These are phyloP conservation scores for Pygmarrhopalites habei DNA, from an alignment of 1,140 invertebrate species.

Conservation along the genomic window DNA sequence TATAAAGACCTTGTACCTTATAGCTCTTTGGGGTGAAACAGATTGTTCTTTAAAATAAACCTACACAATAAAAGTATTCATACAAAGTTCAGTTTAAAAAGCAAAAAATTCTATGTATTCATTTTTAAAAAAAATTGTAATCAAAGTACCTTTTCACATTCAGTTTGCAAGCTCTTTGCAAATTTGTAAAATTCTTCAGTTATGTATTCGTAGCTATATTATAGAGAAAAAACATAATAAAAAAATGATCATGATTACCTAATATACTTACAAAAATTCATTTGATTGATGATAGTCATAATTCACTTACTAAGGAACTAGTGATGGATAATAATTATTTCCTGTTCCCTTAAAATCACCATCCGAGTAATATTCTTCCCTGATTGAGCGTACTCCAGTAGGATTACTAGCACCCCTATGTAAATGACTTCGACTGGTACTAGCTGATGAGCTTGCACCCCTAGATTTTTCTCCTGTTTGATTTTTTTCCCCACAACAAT, in stretches of 20 bases:
- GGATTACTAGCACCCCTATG: too few species aligned
- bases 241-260: too few species aligned
- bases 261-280: too few species aligned
- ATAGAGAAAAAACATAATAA: too few species aligned
- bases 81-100: too few species aligned
- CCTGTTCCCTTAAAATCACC: constrained; percentile 22
- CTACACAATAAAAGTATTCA: too few species aligned
- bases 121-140: not conserved
- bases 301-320: constrained; percentile 38
- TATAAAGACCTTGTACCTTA: too few species aligned
- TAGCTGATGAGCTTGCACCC: too few species aligned
- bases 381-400: not conserved
- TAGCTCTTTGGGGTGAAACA: constrained; percentile 31
- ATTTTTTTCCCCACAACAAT: not conserved
- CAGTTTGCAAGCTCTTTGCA: constrained; percentile 30
- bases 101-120: too few species aligned
- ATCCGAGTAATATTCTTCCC: constrained; percentile 32
- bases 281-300: too few species aligned
- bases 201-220: constrained; percentile 39
- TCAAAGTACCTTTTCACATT: constrained; percentile 26
- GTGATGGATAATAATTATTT: constrained; percentile 21
- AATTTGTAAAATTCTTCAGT: constrained; percentile 38
- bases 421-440: too few species aligned
- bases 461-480: not conserved
- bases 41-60: constrained; percentile 37